A percentile compares a stretch with the other conserved stretches of the same genome.
phyloP scores from a whole-genome alignment of 2,113 vertebrate species.

The Nanorana parkeri region DNA sequence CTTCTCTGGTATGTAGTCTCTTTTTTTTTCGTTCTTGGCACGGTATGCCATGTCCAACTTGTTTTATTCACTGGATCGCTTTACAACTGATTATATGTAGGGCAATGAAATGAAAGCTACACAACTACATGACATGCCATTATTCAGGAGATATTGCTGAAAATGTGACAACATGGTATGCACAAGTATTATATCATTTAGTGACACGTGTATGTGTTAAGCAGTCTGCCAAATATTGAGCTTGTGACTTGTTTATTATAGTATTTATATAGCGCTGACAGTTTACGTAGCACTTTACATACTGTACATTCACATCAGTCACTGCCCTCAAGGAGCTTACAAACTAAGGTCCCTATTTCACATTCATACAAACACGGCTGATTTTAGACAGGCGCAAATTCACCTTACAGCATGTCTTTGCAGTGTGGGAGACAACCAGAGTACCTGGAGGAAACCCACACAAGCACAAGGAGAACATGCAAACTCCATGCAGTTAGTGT shows the following conservation, averaged over 20 bases:
- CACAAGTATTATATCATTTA: background rate
- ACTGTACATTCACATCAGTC: no score
- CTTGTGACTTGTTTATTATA: background rate
- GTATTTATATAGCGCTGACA: no score
- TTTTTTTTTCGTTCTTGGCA: conserved; percentile 41
- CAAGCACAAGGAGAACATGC: no score
- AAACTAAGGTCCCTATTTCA: no score
- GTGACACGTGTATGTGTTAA: background rate
- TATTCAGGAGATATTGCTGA: conserved; percentile 55
- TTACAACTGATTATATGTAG: conserved; percentile 65
- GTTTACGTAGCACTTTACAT: no score
- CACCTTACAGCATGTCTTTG: no score
- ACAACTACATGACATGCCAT: conserved; percentile 58
- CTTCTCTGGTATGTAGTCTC: conserved; percentile 43
- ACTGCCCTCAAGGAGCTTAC: no score
- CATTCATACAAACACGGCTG: no score
- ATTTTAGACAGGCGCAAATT: no score
- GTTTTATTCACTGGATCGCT: conserved; percentile 65
- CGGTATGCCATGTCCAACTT: conserved; percentile 61
- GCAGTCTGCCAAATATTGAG: background rate
- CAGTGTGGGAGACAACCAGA: no score
- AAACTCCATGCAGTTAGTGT: no score
- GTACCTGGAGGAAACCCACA: no score
- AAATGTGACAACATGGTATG: background rate
- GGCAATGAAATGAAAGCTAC: conserved; percentile 58